Evolutionary conservation across 2,888 invertebrate genomes (phyloP).

Genomic region (Unio pictorum): DNA sequence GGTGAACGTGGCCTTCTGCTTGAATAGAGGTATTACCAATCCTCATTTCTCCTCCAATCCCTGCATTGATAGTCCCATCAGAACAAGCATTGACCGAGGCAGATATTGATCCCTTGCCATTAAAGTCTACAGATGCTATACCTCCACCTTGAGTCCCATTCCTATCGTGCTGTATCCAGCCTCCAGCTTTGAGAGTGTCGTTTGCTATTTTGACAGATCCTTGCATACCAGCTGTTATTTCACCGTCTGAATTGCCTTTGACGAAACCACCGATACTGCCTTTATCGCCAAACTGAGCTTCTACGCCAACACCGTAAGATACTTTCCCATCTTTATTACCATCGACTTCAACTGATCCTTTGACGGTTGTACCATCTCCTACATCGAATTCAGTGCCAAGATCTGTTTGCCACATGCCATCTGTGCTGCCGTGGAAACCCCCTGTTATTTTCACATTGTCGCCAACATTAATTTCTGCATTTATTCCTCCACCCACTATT

Average conservation of each 20-base stretch:
- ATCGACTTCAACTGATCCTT: neutral
- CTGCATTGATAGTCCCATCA: conserved; percentile 4
- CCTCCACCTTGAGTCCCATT: conserved; percentile 5
- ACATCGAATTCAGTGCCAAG: conserved; percentile 3
- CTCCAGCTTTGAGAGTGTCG: neutral
- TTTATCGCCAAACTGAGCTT: neutral
- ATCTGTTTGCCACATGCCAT: neutral
- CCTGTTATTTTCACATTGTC: neutral
- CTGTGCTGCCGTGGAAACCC: neutral
- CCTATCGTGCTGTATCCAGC: conserved; percentile 4
- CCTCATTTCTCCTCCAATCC: neutral
- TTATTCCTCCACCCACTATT: neutral
- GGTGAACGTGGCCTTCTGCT: conserved; percentile 2
- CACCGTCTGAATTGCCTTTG: conserved; percentile 2
- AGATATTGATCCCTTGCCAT: neutral
- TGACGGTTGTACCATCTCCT: neutral
- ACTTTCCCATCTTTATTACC: neutral
- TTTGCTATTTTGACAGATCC: neutral
- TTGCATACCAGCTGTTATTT: conserved; percentile 4
- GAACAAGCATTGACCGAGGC: neutral
- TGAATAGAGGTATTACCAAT: neutral
- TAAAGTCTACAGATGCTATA: neutral
- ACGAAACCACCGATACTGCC: conserved; percentile 6
- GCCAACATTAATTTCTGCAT: neutral
- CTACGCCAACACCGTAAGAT: conserved; percentile 1